phyloP scores from a whole-genome alignment of 2,888 invertebrate species.

The Xanthia togata region DNA sequence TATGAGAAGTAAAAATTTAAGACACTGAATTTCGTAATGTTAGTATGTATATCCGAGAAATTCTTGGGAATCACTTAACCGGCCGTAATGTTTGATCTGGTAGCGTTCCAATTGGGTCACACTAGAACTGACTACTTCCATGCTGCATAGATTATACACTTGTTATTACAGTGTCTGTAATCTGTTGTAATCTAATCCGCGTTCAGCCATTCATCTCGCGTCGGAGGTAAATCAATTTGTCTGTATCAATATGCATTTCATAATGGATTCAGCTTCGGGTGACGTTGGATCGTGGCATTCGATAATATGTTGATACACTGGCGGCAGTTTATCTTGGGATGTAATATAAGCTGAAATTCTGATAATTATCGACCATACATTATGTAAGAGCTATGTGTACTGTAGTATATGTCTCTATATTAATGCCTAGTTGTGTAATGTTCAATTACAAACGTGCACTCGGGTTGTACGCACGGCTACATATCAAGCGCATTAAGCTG shows the following conservation, averaged over 20 bases:
- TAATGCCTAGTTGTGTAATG: constrained; percentile 4
- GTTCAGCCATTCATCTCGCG: constrained; percentile 8
- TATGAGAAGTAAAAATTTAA: constrained; percentile 36
- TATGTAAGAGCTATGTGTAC: background rate
- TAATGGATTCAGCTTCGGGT: constrained; percentile 2
- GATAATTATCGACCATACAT: background rate
- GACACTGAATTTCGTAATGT: constrained; percentile 53
- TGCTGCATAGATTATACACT: constrained; percentile 16
- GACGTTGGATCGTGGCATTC: constrained; percentile 5
- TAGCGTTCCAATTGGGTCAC: constrained; percentile 66
- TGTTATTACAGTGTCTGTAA: constrained; percentile 28
- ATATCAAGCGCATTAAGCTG: too few relatives aligned
- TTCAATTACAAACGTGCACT: background rate
- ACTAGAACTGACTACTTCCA: constrained; percentile 36
- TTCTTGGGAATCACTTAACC: constrained; percentile 65
- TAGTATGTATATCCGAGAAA: constrained; percentile 54
- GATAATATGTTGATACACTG: background rate
- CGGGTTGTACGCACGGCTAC: too few relatives aligned
- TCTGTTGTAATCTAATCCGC: constrained; percentile 24
- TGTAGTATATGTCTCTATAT: background rate
- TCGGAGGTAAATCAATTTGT: constrained; percentile 25
- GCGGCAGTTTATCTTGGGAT: background rate
- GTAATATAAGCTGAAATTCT: background rate
- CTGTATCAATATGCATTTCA: constrained; percentile 11
- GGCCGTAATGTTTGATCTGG: constrained; percentile 62